phyloP scores from a whole-genome alignment of 1,140 invertebrate species.

The Drosophila varians region DNA sequence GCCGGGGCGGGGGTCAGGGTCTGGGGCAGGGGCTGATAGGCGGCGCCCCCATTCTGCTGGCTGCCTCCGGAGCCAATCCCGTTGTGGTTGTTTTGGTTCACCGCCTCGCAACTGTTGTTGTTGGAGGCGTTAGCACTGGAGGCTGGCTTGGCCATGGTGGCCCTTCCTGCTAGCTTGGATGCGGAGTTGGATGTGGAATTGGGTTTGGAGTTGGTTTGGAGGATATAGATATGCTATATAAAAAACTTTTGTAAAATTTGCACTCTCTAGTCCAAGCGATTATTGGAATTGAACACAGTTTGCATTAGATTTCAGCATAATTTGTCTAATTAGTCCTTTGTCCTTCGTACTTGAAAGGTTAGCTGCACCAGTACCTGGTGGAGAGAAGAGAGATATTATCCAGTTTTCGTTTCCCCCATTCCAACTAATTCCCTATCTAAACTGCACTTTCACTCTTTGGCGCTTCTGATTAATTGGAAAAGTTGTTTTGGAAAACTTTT shows the following conservation, averaged over 20 bases:
- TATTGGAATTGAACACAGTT: constrained; percentile 41
- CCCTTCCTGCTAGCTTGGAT: neutral
- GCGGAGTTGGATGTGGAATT: neutral
- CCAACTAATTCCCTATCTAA: neutral
- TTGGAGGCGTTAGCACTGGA: constrained; percentile 18
- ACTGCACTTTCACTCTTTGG: neutral
- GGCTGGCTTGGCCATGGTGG: constrained; percentile 39
- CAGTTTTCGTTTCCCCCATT: neutral
- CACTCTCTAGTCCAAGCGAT: constrained; percentile 38
- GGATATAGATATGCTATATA: constrained; percentile 1
- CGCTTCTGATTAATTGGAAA: neutral
- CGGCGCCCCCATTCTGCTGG: constrained; percentile 45
- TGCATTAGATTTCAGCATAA: constrained; percentile 25
- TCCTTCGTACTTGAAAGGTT: constrained; percentile 3
- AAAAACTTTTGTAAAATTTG: constrained; percentile 41
- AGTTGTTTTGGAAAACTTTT: neutral
- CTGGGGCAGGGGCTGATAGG: constrained; percentile 40
- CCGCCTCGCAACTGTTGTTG: constrained; percentile 38
- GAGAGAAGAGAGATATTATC: neutral
- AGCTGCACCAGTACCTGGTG: constrained; percentile 11
- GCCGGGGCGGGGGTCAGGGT: constrained; percentile 54
- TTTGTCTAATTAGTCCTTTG: constrained; percentile 28
- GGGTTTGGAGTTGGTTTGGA: neutral
- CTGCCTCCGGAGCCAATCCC: neutral
- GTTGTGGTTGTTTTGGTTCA: constrained; percentile 42